Percentiles rank a stretch among this genome's conserved stretches.
phyloP scores from a whole-genome alignment of 2,797 vertebrate species.

The Florisuga fusca region DNA sequence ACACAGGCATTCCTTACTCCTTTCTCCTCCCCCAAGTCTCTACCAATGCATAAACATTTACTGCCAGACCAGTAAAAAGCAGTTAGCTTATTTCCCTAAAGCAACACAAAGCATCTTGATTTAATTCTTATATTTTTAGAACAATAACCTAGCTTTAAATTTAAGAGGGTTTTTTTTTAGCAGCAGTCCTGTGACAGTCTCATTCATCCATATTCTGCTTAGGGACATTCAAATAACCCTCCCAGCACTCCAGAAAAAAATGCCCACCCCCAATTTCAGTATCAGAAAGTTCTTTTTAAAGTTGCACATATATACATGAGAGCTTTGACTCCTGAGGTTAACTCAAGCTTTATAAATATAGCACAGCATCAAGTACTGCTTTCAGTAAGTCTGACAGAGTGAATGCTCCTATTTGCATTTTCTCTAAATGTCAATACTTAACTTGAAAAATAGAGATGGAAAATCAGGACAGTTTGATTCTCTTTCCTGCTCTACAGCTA shows the following conservation, averaged over 20 bases:
- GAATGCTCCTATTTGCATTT: slow-evolving; percentile 8
- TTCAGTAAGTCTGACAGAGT: not conserved
- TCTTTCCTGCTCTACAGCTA: not conserved
- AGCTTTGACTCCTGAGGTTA: slow-evolving; percentile 48
- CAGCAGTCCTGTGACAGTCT: not conserved
- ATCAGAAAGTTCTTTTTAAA: not conserved
- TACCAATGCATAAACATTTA: not conserved
- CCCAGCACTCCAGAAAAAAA: not conserved
- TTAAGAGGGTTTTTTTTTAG: not conserved
- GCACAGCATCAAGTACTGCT: slow-evolving; percentile 7
- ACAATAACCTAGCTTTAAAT: not conserved
- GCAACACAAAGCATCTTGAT: not conserved
- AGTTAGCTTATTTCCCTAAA: not conserved
- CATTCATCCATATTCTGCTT: not conserved
- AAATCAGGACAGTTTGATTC: not conserved
- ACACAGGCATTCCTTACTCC: not conserved
- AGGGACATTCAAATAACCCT: not conserved
- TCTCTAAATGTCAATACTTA: not conserved
- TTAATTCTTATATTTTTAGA: not conserved
- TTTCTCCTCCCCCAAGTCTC: not conserved
- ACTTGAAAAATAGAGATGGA: not conserved
- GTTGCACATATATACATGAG: not conserved
- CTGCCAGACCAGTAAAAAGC: not conserved
- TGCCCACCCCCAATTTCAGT: not conserved
- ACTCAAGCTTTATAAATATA: slow-evolving; percentile 27